These are phyloP conservation scores for Eristalis tenax DNA, from an alignment of 2,888 invertebrate genomes.

Conservation along the genomic window DNA sequence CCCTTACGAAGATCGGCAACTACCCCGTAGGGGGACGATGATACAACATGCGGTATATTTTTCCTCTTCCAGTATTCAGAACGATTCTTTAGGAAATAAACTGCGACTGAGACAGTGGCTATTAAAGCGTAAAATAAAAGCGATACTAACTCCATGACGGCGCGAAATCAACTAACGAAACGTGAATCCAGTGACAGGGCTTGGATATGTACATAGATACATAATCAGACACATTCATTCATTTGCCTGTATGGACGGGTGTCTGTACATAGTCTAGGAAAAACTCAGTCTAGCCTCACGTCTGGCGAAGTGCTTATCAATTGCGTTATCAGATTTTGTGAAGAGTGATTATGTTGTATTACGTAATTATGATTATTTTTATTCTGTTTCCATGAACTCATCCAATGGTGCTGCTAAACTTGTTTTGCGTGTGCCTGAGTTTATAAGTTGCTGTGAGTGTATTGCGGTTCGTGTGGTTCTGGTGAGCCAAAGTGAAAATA, in stretches of 20 bases:
- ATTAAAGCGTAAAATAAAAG: background rate
- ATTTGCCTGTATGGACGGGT: background rate
- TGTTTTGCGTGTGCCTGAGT: no score
- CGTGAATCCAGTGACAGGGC: background rate
- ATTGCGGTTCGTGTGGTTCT: no score
- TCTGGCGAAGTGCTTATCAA: background rate
- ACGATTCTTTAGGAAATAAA: background rate
- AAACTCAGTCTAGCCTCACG: background rate
- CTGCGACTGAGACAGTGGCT: background rate
- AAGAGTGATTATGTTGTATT: background rate
- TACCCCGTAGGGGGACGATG: constrained; percentile 61
- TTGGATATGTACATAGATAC: background rate
- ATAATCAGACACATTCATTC: background rate
- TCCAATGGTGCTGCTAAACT: no score
- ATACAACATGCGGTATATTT: constrained; percentile 73
- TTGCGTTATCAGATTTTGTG: background rate
- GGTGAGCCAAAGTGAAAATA: no score
- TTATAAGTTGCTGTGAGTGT: no score
- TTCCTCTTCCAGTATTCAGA: constrained; percentile 73
- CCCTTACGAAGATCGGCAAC: constrained; percentile 74
- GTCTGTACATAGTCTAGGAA: background rate
- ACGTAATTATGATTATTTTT: background rate
- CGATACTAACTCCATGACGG: background rate
- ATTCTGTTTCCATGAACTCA: no score
- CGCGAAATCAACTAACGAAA: background rate